Evolutionary conservation across 37 sponge, comb jelly and placozoan genomes (phyloP).

Genomic region (Ephydatia muelleri): DNA sequence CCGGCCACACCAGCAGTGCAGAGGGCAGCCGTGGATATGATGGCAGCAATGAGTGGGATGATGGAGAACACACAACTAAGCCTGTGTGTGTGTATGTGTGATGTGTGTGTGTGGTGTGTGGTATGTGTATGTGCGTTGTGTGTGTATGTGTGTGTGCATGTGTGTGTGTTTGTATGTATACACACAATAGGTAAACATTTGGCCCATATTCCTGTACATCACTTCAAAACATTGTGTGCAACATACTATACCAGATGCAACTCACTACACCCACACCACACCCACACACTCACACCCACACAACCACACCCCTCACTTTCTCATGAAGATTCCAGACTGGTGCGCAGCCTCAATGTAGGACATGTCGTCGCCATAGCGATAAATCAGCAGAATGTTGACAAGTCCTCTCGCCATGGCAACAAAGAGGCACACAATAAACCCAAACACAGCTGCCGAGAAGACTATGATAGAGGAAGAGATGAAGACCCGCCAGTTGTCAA

Average conservation of each 20-base stretch:
- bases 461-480: constrained; percentile 21
- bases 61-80: constrained; percentile 27
- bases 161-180: no score
- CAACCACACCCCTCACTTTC: constrained; percentile 42
- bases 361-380: constrained; percentile 38
- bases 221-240: no score
- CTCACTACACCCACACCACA: no score
- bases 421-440: constrained; percentile 30
- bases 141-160: no score
- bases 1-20: constrained; percentile 44
- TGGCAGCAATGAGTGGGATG: constrained; percentile 21
- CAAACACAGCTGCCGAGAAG: constrained; percentile 36
- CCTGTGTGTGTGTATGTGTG: background rate
- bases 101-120: no score
- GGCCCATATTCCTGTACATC: no score
- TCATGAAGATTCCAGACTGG: constrained; percentile 40
- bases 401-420: constrained; percentile 51
- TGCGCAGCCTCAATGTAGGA: constrained; percentile 46
- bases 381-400: constrained; percentile 23
- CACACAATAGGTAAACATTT: no score
- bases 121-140: no score
- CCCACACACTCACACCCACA: background rate
- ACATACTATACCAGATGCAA: no score
- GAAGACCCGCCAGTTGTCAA: constrained; percentile 52
- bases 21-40: constrained; percentile 25